These are phyloP conservation scores for Mus caroli DNA, from an alignment of 2,797 vertebrate genomes.

Conservation along the genomic window DNA sequence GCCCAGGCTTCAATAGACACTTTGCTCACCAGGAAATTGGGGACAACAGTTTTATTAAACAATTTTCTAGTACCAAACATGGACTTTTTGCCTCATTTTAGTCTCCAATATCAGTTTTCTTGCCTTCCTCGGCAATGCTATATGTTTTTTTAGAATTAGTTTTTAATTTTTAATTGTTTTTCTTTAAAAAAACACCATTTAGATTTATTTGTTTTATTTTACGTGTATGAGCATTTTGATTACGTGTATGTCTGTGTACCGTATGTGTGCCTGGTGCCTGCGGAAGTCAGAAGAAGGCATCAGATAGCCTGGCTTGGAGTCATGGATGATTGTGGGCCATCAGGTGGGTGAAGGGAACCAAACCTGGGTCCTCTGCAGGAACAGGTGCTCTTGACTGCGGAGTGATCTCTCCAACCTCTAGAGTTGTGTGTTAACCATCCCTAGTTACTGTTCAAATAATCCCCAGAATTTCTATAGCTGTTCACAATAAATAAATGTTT, in stretches of 20 bases:
- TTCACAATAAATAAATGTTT: background rate
- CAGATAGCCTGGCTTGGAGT: background rate
- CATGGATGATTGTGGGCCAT: no score
- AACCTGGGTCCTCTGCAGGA: background rate
- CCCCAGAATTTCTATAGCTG: background rate
- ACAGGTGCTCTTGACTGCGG: background rate
- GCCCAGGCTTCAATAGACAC: background rate
- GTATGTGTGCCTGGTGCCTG: background rate
- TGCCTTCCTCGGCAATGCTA: background rate
- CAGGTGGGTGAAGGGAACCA: background rate
- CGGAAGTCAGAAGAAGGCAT: background rate
- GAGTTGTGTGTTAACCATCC: background rate
- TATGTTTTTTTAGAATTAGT: background rate
- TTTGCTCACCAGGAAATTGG: background rate
- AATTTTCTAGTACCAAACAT: background rate
- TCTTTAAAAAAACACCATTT: background rate
- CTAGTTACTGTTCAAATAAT: background rate
- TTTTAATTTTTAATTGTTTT: background rate
- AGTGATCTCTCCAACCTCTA: background rate
- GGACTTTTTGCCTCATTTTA: background rate
- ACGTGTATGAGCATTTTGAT: background rate
- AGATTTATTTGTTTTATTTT: background rate
- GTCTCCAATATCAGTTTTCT: background rate
- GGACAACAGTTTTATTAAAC: background rate
- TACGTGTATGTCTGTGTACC: background rate